Base-by-base conservation (phyloP, 2,888 invertebrate species). In the Drosophila pegasa region DNA sequence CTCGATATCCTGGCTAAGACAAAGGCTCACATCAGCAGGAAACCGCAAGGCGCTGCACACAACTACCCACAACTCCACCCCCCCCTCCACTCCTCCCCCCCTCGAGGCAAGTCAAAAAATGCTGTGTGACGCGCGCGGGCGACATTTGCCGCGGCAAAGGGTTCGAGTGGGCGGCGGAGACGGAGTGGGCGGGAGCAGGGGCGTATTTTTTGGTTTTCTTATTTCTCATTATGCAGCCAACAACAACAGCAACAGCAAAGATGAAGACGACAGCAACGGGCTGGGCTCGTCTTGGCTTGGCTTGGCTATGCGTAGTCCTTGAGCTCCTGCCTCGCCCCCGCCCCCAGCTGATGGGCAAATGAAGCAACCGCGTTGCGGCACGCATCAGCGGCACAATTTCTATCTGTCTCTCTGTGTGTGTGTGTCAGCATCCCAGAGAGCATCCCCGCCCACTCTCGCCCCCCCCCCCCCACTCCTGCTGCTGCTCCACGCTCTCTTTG, bases 11-110 rank as follows among this genome's bases (percentile, higher is more conserved):
- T 58, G 76, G 79, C 75, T 59, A 82, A 82, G 78, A 89, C 89
- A 89, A 89, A 88, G 81, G 75, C 78, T 69, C 90, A 84, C 87
- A 80, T 79, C 89, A 78, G 82, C 77, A 75, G 78, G 80, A 79
- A 89, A 89, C 88, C 89, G 67, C 89, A 88, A 71, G 74, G 67
- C 40, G 40, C 62, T 33, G 38, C 25, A 33, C 50, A 50, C 50
- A 35, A 31, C 31, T 29, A 48, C 48, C 33, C 48, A 31, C 20
- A 8, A 3, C 48, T 10, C 50, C 10, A 2, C 25, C 50, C 22
- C 35, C 74, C n/a, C n/a, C n/a, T n/a, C n/a, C n/a, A n/a, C n/a
- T n/a, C n/a, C 25, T 35, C 22, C 35, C 74, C 14, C 52, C 69
- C 62, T 54, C 2, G 22, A 16, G 37, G 51, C 37, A 27, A 52